phyloP scores from a whole-genome alignment of 2,888 invertebrate species.

The Phortica magna region DNA sequence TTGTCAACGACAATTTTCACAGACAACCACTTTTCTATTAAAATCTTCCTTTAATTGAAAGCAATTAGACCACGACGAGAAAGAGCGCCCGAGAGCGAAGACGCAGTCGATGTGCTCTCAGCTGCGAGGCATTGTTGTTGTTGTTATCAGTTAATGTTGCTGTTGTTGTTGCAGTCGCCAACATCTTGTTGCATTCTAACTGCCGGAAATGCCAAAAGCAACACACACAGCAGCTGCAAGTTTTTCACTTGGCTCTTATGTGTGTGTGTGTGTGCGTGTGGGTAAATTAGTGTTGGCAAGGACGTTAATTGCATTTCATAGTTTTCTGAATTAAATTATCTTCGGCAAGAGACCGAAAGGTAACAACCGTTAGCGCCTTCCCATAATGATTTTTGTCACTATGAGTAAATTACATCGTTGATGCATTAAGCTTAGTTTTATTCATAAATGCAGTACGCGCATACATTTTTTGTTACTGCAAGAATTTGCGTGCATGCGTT shows the following conservation, averaged over 20 bases:
- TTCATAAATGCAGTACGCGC: too few species aligned
- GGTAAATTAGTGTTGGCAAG: conserved; percentile 47
- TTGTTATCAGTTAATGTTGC: conserved; percentile 11
- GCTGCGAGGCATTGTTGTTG: background rate
- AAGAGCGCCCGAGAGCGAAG: conserved; percentile 24
- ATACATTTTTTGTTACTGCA: too few species aligned
- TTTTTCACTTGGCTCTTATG: background rate
- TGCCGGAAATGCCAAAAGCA: conserved; percentile 44
- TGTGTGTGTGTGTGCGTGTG: conserved; percentile 29
- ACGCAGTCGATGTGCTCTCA: background rate
- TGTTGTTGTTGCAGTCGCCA: conserved; percentile 8
- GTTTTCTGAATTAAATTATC: too few species aligned
- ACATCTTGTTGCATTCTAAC: conserved; percentile 17
- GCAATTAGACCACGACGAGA: conserved; percentile 66
- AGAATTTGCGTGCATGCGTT: too few species aligned
- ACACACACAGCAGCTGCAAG: conserved; percentile 49
- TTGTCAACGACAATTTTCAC: conserved; percentile 56
- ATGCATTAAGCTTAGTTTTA: too few species aligned
- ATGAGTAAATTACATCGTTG: too few species aligned
- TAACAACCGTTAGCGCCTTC: background rate
- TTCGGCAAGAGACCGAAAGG: background rate
- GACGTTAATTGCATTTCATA: conserved; percentile 58
- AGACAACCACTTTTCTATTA: conserved; percentile 69
- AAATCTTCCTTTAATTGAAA: conserved; percentile 76
- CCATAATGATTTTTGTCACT: background rate